Evolutionary conservation across 2,113 vertebrate genomes (phyloP).

Genomic region (Ciconia boyciana): DNA sequence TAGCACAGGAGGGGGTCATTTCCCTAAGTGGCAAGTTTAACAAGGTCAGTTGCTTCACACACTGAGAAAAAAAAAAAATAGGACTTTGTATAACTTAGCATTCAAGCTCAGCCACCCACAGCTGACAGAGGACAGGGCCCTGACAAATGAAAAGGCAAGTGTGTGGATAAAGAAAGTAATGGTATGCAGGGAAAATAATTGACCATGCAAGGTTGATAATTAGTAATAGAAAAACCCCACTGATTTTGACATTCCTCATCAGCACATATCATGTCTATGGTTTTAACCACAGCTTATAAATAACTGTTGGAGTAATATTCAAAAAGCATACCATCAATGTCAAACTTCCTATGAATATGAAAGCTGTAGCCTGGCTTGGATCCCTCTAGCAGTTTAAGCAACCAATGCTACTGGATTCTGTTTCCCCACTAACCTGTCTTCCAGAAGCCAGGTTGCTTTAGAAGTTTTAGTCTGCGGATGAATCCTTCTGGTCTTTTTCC

Average conservation of each 20-base stretch:
- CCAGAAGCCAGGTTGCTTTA: not conserved
- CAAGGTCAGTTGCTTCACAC: not conserved
- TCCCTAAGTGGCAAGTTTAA: conserved; percentile 12
- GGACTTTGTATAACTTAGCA: not conserved
- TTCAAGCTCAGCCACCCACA: not conserved
- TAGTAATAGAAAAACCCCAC: not conserved
- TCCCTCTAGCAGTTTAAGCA: not conserved
- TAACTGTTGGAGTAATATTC: not conserved
- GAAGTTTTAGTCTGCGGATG: not conserved
- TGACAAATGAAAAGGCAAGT: not conserved
- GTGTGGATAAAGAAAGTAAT: not conserved
- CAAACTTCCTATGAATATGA: not conserved
- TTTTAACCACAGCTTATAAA: not conserved
- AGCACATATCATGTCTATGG: not conserved
- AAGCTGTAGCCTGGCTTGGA: not conserved
- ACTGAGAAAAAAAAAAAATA: not conserved
- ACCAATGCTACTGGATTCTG: not conserved
- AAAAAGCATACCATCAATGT: not conserved
- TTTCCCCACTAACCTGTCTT: not conserved
- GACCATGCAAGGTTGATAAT: not conserved
- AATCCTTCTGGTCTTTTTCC: not conserved
- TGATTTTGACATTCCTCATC: not conserved
- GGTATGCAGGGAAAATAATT: conserved; percentile 26
- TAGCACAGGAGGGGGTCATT: conserved; percentile 30
- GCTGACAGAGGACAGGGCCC: conserved; percentile 23